Evolutionary conservation across 2,797 vertebrate species (phyloP).

Genomic region (Dendrocincla fuliginosa): DNA sequence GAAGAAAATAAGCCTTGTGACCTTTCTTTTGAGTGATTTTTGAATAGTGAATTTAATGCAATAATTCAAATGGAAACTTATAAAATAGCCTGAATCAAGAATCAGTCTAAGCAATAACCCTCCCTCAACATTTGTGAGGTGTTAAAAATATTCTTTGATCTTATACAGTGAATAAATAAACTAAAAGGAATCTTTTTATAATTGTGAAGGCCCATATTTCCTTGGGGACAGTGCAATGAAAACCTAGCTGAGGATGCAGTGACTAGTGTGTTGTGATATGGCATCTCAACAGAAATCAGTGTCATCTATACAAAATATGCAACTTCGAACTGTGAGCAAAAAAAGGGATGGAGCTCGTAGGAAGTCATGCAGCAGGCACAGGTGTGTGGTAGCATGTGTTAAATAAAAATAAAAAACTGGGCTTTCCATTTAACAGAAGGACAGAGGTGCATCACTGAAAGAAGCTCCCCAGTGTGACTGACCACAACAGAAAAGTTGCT

Average conservation of each 20-base stretch:
- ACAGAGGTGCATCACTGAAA: neutral
- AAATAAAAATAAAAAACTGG: neutral
- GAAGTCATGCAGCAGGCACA: neutral
- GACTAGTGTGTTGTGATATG: neutral
- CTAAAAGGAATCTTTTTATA: neutral
- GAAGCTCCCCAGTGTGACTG: neutral
- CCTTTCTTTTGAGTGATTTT: neutral
- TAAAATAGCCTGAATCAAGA: neutral
- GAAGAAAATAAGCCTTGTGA: neutral
- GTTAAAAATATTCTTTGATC: neutral
- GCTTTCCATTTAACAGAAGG: neutral
- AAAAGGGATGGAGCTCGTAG: neutral
- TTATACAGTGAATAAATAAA: neutral
- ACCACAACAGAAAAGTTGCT: neutral
- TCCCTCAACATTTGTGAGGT: neutral
- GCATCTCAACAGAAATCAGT: neutral
- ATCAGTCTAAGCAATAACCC: neutral
- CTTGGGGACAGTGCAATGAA: neutral
- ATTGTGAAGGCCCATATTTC: neutral
- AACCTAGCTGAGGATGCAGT: neutral
- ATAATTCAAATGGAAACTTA: neutral
- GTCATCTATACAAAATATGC: neutral
- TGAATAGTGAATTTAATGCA: neutral
- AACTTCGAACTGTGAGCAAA: neutral
- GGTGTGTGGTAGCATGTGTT: neutral